These are phyloP conservation scores for Stichopus horrens DNA, from an alignment of 53 echinoderm and acorn worm species.

Conservation along the genomic window DNA sequence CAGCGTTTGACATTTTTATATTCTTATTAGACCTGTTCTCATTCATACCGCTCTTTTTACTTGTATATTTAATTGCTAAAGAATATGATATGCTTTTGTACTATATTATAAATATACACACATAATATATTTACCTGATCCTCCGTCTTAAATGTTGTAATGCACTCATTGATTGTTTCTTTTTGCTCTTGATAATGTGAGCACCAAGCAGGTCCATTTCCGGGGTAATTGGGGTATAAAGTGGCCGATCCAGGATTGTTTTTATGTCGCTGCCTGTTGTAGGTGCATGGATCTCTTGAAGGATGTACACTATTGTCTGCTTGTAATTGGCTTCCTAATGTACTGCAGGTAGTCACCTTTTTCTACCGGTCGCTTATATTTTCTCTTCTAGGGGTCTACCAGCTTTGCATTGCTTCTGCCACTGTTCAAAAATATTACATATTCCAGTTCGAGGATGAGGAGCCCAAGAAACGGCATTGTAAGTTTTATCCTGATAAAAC, in stretches of 20 bases:
- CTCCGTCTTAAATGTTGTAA: not conserved
- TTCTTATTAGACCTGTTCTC: too few relatives aligned
- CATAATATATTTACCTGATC: too few relatives aligned
- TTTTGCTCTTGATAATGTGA: conserved; percentile 20
- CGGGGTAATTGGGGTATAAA: conserved; percentile 5
- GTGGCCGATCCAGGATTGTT: not conserved
- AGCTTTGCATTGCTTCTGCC: not conserved
- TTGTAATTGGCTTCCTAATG: not conserved
- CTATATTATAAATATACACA: too few relatives aligned
- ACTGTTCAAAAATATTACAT: not conserved
- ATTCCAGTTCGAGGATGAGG: conserved; percentile 13
- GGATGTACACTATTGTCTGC: not conserved
- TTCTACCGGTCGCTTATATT: not conserved
- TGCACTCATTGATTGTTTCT: conserved; percentile 2
- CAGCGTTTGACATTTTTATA: too few relatives aligned
- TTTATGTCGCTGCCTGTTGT: not conserved
- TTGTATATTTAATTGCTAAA: too few relatives aligned
- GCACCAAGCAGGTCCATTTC: not conserved
- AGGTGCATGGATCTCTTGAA: not conserved
- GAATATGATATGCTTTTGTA: too few relatives aligned
- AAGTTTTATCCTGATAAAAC: not conserved
- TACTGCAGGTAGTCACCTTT: not conserved
- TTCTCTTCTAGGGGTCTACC: not conserved
- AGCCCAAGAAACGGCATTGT: not conserved
- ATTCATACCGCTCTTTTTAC: too few relatives aligned